Conservation (phyloP, 2,888 invertebrate genomes). For the Phengaris alcon region DNA sequence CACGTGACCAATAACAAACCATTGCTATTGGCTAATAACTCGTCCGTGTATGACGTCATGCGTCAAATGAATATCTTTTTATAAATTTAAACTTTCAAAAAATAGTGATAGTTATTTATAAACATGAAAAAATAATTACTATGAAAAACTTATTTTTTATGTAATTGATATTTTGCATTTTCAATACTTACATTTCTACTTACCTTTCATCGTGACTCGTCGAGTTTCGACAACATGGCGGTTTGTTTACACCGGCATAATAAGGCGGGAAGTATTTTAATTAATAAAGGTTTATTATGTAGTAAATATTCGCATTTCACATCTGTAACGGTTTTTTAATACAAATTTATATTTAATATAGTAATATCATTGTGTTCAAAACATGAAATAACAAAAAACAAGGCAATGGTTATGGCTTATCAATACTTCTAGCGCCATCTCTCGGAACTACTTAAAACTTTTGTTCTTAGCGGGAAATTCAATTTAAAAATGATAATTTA, state of each 20-base stretch:
- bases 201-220: constrained; percentile 53
- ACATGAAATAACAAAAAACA: constrained; percentile 46
- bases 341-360: constrained; percentile 43
- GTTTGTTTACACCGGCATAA: constrained; percentile 80
- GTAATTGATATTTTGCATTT: constrained; percentile 8
- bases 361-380: constrained; percentile 43
- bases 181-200: constrained; percentile 47
- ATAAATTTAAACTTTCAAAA: constrained; percentile 23
- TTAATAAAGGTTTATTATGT: constrained; percentile 39
- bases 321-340: constrained; percentile 49
- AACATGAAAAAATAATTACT: neutral
- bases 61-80: constrained; percentile 46
- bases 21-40: constrained; percentile 61
- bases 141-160: constrained; percentile 11
- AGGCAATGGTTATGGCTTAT: constrained; percentile 67
- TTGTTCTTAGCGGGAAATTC: constrained; percentile 48
- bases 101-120: neutral
- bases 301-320: constrained; percentile 36
- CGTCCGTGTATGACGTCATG: constrained; percentile 53
- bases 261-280: constrained; percentile 70
- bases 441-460: constrained; percentile 35
- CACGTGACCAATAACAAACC: constrained; percentile 72
- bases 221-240: constrained; percentile 74
- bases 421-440: constrained; percentile 54
- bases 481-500: neutral